Percentiles rank a stretch among this genome's conserved stretches.
These are phyloP conservation scores for Sarcophaga carnaria DNA, from an alignment of 2,888 invertebrate genomes.

Conservation along the genomic window DNA sequence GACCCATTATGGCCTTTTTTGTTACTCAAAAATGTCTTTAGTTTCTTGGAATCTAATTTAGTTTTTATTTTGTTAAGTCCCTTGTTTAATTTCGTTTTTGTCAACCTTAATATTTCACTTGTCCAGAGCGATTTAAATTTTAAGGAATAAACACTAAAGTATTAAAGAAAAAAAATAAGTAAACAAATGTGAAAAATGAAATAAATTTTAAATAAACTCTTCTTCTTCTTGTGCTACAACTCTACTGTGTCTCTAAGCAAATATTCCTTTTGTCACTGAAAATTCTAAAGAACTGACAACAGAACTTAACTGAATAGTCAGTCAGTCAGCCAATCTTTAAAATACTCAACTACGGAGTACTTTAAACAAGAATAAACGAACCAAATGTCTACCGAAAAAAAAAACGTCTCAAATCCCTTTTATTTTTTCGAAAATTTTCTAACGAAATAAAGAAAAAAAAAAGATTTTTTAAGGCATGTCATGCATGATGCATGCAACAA, in stretches of 20 bases:
- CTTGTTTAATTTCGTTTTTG: background rate
- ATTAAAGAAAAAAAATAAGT: background rate
- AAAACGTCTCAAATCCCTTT: background rate
- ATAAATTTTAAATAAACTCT: too few relatives aligned
- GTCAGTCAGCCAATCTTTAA: background rate
- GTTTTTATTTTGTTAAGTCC: background rate
- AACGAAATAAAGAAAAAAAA: background rate
- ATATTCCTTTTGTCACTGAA: background rate
- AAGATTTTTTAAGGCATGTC: slow-evolving; percentile 37
- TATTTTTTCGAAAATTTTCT: background rate
- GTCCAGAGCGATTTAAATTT: background rate
- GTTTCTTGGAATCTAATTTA: too few relatives aligned
- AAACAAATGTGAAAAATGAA: background rate
- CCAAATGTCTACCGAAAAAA: too few relatives aligned
- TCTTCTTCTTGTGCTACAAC: too few relatives aligned
- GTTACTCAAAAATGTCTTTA: too few relatives aligned
- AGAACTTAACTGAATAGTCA: background rate
- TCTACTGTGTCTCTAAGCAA: background rate
- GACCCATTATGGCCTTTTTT: too few relatives aligned
- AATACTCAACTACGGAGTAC: background rate
- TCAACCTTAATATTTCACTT: background rate
- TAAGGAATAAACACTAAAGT: background rate
- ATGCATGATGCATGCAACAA: slow-evolving; percentile 21
- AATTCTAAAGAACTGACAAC: background rate
- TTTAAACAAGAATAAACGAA: background rate